Conservation (phyloP, 2,888 invertebrate genomes). For the Camptogramma bilineatum region DNA sequence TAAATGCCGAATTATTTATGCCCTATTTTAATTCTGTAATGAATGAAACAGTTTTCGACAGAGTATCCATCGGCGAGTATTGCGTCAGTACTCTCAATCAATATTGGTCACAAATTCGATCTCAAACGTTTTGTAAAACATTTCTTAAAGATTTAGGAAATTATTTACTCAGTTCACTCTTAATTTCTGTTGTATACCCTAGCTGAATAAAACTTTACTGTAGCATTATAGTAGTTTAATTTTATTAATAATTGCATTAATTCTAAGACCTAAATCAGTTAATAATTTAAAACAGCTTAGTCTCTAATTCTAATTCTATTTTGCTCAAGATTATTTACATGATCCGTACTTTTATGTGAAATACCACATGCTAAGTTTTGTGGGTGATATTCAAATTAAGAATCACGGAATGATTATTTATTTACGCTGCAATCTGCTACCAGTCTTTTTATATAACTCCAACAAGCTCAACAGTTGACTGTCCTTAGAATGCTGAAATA, state of each 20-base stretch:
- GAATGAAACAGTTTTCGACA: constrained; percentile 36
- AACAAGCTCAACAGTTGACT: constrained; percentile 67
- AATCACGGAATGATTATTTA: constrained; percentile 23
- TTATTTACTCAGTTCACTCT: constrained; percentile 10
- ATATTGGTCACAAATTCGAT: constrained; percentile 20
- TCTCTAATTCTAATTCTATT: constrained; percentile 7
- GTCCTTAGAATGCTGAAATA: constrained; percentile 73
- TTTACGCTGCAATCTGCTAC: constrained; percentile 21
- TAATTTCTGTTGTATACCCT: constrained; percentile 6
- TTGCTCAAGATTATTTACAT: constrained; percentile 28
- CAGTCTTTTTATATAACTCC: constrained; percentile 29
- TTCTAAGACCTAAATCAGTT: constrained; percentile 21
- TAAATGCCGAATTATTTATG: constrained; percentile 19
- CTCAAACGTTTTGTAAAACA: constrained; percentile 12
- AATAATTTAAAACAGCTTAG: constrained; percentile 28
- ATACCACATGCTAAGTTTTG: constrained; percentile 8
- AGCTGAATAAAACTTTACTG: constrained; percentile 19
- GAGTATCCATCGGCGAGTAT: constrained; percentile 15
- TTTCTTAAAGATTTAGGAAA: constrained; percentile 27
- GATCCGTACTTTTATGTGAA: background rate
- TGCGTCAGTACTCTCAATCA: constrained; percentile 10
- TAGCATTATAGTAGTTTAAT: constrained; percentile 24
- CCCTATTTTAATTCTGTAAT: constrained; percentile 20
- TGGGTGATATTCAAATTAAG: constrained; percentile 5
- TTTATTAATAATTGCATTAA: constrained; percentile 16